Evolutionary conservation across 1,140 invertebrate genomes (phyloP), one percentile per base, ranked within the genome.

Genomic region (Aradophagus sp.): DNA sequence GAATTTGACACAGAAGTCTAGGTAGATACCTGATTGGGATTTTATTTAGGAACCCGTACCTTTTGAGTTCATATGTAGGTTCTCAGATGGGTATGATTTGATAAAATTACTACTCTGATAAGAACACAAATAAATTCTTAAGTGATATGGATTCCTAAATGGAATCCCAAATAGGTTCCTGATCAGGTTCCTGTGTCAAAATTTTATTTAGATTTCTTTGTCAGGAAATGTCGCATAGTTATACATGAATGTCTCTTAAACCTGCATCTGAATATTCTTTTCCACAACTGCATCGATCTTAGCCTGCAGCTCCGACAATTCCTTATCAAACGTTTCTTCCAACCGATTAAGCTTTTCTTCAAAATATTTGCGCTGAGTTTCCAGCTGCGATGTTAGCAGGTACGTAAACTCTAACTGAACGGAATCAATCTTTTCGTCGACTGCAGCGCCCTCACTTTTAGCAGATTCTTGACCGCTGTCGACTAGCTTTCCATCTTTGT

Each of bases 401-500:
- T 98, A 98, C 0, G 97, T 97, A 77, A 98, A 99, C 87, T 99
- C 97, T 50, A 98, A 85, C 80, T 97, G 95, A 34, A 98, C 90
- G 0, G 94, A 93, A 84, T 98, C 95, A 12, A 97, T 87, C 86
- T 98, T 98, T 73, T 97, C 96, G 69, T 95, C 93, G 1, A 87
- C 72, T 29, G 79, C 78, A n/a, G 78, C 80, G 6, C 82, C 83
- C 55, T 85, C 84, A 26, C 76, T 76, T 61, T 86, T 86, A 3
- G 75, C 75, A 2, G 80, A 81, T 61, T 89, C 87, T 12, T 84
- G 85, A 11, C 83, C 76, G 26, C 86, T 87, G 50, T 90, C 89
- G 0, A 99, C 97, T 78, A 99, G 88, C 87, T 99, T 99, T 2
- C 98, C 98, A 88, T 99, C 97, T 86, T 99, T 98, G 85, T 97